A percentile compares a stretch with the other conserved stretches of the same genome.
Conservation (phyloP, 2,797 vertebrate genomes). For the Xenentodon cancila region DNA sequence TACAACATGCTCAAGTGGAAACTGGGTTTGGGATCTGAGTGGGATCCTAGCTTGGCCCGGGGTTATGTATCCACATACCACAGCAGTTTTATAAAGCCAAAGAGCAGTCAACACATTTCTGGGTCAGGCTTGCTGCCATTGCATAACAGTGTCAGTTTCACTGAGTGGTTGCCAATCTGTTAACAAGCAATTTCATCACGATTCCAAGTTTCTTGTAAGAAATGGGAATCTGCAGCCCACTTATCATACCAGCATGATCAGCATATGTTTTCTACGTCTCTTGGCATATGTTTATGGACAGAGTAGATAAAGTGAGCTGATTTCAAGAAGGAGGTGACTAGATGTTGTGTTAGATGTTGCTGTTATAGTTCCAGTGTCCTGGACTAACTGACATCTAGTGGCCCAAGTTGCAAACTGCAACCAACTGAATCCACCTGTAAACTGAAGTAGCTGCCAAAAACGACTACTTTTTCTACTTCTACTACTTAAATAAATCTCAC, state of each 20-base stretch:
- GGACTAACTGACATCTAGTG: neutral
- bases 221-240: neutral
- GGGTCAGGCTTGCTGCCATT: constrained; percentile 49
- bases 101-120: constrained; percentile 45
- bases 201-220: constrained; percentile 18
- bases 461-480: too few relatives aligned
- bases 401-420: neutral
- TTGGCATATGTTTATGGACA: neutral
- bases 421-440: neutral
- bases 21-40: constrained; percentile 39
- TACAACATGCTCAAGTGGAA: constrained; percentile 40
- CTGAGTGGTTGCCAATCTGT: constrained; percentile 51
- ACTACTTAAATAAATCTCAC: too few relatives aligned
- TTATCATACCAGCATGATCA: too few relatives aligned
- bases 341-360: too few relatives aligned
- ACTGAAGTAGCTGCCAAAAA: neutral
- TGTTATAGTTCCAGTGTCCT: neutral
- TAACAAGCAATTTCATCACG: constrained; percentile 26
- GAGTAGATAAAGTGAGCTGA: neutral
- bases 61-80: constrained; percentile 45
- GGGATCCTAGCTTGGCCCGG: constrained; percentile 31
- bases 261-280: neutral
- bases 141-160: constrained; percentile 52
- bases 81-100: constrained; percentile 42
- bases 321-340: neutral